A percentile compares a stretch with the other conserved stretches of the same genome.
Conservation (phyloP, 2,113 vertebrate genomes). For the Perca fluviatilis region DNA sequence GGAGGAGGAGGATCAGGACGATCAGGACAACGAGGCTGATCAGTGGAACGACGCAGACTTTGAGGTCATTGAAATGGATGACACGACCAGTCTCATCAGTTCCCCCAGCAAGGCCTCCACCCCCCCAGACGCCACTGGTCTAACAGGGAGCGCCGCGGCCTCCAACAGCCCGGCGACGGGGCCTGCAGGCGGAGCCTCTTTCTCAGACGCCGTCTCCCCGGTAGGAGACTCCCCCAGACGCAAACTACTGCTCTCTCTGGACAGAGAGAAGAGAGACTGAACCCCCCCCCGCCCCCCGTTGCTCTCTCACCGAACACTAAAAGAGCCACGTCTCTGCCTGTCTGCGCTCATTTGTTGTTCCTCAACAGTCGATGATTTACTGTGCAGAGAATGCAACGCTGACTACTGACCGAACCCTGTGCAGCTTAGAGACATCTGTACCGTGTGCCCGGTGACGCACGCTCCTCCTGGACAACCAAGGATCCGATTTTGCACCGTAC, state of each 20-base stretch:
- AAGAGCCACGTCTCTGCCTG: neutral
- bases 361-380: neutral
- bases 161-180: neutral
- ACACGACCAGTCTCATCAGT: conserved; percentile 70
- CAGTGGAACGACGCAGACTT: conserved; percentile 91
- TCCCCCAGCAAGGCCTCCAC: conserved; percentile 62
- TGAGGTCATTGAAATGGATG: conserved; percentile 92
- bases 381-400: conserved; percentile 1
- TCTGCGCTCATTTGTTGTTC: conserved; percentile 22
- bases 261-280: conserved; percentile 86
- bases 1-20: conserved; percentile 82
- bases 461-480: neutral
- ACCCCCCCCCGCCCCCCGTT: neutral
- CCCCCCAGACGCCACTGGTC: neutral
- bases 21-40: conserved; percentile 75
- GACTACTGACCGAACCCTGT: conserved; percentile 13
- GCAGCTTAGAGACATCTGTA: neutral
- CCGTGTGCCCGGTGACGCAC: no score
- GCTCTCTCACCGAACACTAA: conserved; percentile 3
- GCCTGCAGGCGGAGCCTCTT: neutral
- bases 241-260: conserved; percentile 68
- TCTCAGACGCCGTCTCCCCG: conserved; percentile 23
- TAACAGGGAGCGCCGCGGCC: neutral
- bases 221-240: conserved; percentile 66
- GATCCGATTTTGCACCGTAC: neutral